Conservation (phyloP, 92 coral and sea anemone genomes). For the Paragorgia papillata region DNA sequence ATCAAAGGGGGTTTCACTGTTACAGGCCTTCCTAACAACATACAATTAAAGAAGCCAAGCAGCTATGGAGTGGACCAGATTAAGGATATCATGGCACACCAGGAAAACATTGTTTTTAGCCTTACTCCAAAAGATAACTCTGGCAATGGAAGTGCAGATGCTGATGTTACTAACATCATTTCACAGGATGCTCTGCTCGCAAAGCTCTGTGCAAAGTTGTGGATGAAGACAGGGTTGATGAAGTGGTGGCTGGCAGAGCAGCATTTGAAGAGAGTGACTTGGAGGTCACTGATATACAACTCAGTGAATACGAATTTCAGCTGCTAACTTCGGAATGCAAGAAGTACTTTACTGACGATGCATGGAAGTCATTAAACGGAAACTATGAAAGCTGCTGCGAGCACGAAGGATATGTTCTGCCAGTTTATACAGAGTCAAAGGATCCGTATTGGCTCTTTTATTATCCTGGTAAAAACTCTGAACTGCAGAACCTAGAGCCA, state of each 20-base stretch:
- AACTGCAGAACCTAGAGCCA: neutral
- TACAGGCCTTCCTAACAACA: constrained; percentile 1
- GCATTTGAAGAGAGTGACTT: neutral
- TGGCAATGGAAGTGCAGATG: neutral
- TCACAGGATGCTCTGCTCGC: neutral
- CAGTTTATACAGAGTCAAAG: constrained; percentile 3
- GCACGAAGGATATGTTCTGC: constrained; percentile 24
- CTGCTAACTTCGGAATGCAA: neutral
- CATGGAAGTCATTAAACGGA: neutral
- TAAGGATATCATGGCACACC: neutral
- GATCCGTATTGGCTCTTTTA: constrained; percentile 25
- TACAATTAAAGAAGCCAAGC: constrained; percentile 4
- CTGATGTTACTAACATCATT: neutral
- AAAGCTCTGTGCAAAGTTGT: constrained; percentile 8
- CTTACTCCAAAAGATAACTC: neutral
- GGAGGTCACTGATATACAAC: neutral
- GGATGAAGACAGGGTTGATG: neutral
- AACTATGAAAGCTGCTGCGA: constrained; percentile 18
- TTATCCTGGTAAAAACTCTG: neutral
- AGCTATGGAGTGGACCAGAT: constrained; percentile 28
- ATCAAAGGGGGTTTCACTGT: constrained; percentile 1
- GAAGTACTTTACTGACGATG: neutral
- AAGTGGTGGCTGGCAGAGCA: neutral
- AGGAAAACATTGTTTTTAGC: neutral
- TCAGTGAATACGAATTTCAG: neutral